Evolutionary conservation across 2,113 vertebrate genomes (phyloP), one percentile per base, ranked within the genome.

Genomic region (Myotis brandtii): DNA sequence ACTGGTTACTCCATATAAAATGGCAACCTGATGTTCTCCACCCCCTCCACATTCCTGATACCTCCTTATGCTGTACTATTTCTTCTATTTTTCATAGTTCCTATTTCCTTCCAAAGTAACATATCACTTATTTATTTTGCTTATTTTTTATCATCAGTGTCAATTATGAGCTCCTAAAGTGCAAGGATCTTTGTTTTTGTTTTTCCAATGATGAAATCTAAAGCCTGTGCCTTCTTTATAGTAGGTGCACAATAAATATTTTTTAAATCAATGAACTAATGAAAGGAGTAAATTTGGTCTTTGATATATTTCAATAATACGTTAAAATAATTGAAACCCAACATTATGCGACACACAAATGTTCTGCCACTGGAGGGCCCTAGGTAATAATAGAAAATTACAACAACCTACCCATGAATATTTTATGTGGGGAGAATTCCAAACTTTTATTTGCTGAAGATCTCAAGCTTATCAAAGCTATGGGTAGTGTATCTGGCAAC

Each of bases 261-360:
- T 84, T 52, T 94, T 73, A 86, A 83, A 32, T 81, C 62, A 86
- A 75, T 59, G 13, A 77, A 87, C 87, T 69, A 73, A 84, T 83
- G 11, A 67, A 84, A 86, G 1, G 3, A 32, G 4, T 80, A 43
- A 50, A 82, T 18, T 43, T 87, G 34, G 21, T 67, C 17, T 80
- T 69, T 82, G 84, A 30, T 89, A 16, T 6, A 54, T 66, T 81
- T 89, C 50, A 48, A 40, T 66, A 86, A 70, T 30, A n/a, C 1
- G 37, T 73, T 81, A 76, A 95, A 85, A 72, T 56, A 43, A 89
- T 46, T 56, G 23, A 13, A 91, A 76, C 32, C 12, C 18, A 59
- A 72, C 52, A 69, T 70, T 66, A 82, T 59, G 13, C 6, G 83
- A 25, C 23, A 87, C 32, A 80, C 11, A 70, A 77, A 77, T 83